Evolutionary conservation across 2,888 invertebrate genomes (phyloP).

Genomic region (Oegoconia quadripuncta): DNA sequence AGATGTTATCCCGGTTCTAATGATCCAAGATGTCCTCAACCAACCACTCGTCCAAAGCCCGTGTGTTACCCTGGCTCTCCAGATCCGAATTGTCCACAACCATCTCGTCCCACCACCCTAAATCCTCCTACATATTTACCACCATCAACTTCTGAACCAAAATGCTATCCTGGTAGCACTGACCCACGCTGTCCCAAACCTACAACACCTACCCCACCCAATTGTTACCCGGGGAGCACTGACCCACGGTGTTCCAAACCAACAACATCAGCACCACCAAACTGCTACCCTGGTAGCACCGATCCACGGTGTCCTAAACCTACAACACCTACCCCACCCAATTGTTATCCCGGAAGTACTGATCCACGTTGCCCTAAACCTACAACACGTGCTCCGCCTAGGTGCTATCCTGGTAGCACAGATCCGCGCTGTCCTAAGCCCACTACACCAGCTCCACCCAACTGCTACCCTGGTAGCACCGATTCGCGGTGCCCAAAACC

Average conservation of each 20-base stretch:
- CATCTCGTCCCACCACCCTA: conserved; percentile 33
- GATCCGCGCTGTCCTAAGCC: conserved; percentile 24
- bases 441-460: conserved; percentile 28
- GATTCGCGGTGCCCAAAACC: conserved; percentile 46
- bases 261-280: conserved; percentile 24
- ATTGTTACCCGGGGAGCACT: conserved; percentile 33
- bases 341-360: conserved; percentile 17
- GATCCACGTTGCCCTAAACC: conserved; percentile 36
- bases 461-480: conserved; percentile 47
- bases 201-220: conserved; percentile 34
- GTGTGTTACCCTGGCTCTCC: conserved; percentile 39
- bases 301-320: conserved; percentile 37
- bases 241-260: conserved; percentile 38
- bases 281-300: conserved; percentile 23
- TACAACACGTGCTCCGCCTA: conserved; percentile 15
- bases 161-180: conserved; percentile 22
- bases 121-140: conserved; percentile 13
- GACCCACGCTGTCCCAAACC: conserved; percentile 31
- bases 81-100: conserved; percentile 49
- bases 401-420: conserved; percentile 16
- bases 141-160: conserved; percentile 23
- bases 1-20: conserved; percentile 39
- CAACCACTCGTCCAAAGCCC: conserved; percentile 26
- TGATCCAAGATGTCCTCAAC: conserved; percentile 36
- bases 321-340: conserved; percentile 21